Evolutionary conservation across 2,888 invertebrate genomes (phyloP), one percentile per base, ranked within the genome.

Genomic region (Cheilosia impressa): DNA sequence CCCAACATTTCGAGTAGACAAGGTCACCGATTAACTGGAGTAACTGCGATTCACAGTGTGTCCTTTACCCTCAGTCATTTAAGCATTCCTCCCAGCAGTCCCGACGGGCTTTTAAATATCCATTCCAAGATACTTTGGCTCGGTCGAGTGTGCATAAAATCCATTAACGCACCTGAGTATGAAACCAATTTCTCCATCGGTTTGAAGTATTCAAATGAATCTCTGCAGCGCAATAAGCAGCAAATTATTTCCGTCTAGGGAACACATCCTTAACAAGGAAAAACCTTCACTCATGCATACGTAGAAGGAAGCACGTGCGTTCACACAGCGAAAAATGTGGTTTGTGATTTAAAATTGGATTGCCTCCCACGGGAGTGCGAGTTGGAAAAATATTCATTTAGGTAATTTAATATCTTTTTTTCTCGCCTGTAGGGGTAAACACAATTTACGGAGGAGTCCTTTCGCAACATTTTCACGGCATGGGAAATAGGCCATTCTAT

Each of bases 191-290:
- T 24, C 19, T 55, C 17, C 38, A 38, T 60, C 22, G 50, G 60
- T 43, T 62, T 53, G 60, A 43, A 43, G 62, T 31, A 53, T 43
- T 53, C 31, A 43, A 53, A 60, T 58, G 41, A 62, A 53, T 60
- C 62, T 52, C 53, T 24, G 53, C 41, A 77, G 62, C 62, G 69
- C 45, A 77, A 77, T 69, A 69, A 69, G 24, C 45, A 13, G 38
- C 31, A 69, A 77, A 69, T 62, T 77, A 77, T 69, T 38, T 77
- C 55, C 38, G 45, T 55, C 77, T 17, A 9, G 68, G 69, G 77
- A 69, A 10, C 24, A 45, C 34, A 68, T 53, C 52, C 41, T 52
- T 50, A 41, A 27, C 62, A 72, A 60, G 31, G 22, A 60, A 53
- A 58, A 60, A 58, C 55, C 41, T 17, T 69, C 45, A 55, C 38